Evolutionary conservation across 2,888 invertebrate genomes (phyloP).

Genomic region (Amiota mariae): DNA sequence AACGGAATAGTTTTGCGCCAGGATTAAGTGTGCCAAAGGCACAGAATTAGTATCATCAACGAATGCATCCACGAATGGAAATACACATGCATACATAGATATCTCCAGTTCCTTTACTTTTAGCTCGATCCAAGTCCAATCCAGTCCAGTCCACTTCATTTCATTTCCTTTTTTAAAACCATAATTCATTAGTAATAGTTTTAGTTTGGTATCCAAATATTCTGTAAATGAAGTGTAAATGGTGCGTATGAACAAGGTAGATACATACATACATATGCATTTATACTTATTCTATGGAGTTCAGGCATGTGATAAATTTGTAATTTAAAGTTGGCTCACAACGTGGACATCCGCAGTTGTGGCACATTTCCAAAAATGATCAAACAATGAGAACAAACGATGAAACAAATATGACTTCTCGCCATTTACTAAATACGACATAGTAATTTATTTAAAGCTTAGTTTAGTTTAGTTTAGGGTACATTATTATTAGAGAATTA

Average conservation of each 20-base stretch:
- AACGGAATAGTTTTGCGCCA: slow-evolving; percentile 71
- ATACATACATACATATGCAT: background rate
- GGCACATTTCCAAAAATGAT: slow-evolving; percentile 20
- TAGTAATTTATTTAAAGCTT: too few relatives aligned
- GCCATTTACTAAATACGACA: too few relatives aligned
- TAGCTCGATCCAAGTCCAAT: too few relatives aligned
- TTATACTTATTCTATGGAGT: background rate
- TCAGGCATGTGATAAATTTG: slow-evolving; percentile 15
- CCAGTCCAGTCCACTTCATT: too few relatives aligned
- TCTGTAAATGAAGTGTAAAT: slow-evolving; percentile 27
- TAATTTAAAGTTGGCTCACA: slow-evolving; percentile 14
- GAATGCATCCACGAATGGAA: background rate
- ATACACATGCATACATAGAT: background rate
- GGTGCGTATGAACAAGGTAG: background rate
- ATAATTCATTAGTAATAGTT: background rate
- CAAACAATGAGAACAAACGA: too few relatives aligned
- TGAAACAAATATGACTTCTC: too few relatives aligned
- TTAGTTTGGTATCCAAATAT: slow-evolving; percentile 8
- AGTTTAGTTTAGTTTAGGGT: too few relatives aligned
- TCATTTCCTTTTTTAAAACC: background rate
- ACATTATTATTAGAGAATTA: too few relatives aligned
- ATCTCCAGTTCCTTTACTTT: background rate
- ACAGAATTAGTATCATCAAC: slow-evolving; percentile 25
- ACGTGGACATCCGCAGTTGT: slow-evolving; percentile 1
- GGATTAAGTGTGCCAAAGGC: slow-evolving; percentile 62